Conservation (phyloP, 2,797 vertebrate species). For the Pelobates cultripes region DNA sequence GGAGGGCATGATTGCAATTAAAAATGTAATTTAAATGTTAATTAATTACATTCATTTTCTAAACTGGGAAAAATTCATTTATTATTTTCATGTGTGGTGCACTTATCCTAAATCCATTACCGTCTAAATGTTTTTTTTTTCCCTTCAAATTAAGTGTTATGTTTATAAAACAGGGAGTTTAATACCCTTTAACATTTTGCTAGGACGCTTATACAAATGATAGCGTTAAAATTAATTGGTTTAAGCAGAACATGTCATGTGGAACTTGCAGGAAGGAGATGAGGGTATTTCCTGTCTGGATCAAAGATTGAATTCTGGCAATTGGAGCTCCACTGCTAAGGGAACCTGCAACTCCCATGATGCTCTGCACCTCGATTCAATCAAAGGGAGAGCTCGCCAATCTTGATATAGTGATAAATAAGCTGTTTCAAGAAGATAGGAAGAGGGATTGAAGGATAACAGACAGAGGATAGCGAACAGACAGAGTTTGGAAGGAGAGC, state of each 20-base stretch:
- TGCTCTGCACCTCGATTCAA: no score
- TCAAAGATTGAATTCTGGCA: not conserved
- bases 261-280: conserved; percentile 57
- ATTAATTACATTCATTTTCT: conserved; percentile 96
- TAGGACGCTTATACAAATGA: conserved; percentile 79
- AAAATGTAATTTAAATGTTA: conserved; percentile 97
- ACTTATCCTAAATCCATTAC: conserved; percentile 84
- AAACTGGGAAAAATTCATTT: conserved; percentile 88
- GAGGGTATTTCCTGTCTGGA: conserved; percentile 58
- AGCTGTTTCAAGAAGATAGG: no score
- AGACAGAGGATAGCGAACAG: no score
- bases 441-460: no score
- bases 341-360: no score
- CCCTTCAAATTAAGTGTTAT: conserved; percentile 79
- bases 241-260: conserved; percentile 66
- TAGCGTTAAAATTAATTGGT: conserved; percentile 81
- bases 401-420: no score
- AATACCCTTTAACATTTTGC: conserved; percentile 83
- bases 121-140: conserved; percentile 77
- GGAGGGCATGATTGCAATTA: conserved; percentile 97
- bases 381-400: no score
- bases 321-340: no score
- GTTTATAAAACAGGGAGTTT: conserved; percentile 83
- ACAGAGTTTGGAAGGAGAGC: no score
- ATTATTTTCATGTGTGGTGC: conserved; percentile 85